These are phyloP conservation scores for Cephalopachus bancanus DNA, from an alignment of 2,797 vertebrate genomes.

Conservation along the genomic window DNA sequence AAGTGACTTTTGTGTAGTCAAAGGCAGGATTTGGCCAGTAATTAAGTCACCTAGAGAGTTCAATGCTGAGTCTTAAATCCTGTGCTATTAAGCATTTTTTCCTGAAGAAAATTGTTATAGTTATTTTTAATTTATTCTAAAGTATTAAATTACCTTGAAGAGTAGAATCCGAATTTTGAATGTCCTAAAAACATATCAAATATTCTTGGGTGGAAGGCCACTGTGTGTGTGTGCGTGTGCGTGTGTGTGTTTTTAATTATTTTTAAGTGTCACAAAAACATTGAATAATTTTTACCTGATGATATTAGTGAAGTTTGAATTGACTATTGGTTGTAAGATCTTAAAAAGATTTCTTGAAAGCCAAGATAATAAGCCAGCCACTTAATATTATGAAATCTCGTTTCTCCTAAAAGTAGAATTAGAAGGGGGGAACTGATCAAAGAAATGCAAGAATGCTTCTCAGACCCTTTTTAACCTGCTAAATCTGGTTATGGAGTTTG, in stretches of 20 bases:
- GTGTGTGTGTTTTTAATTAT: background rate
- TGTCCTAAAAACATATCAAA: background rate
- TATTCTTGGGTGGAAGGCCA: background rate
- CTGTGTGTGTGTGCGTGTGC: no score
- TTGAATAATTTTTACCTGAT: background rate
- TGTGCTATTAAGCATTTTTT: background rate
- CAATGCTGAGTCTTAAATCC: background rate
- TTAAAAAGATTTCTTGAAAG: conserved; percentile 32
- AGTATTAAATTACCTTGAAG: conserved; percentile 1
- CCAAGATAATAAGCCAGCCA: background rate
- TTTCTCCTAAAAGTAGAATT: conserved; percentile 1
- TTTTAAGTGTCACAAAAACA: background rate
- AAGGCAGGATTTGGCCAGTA: background rate
- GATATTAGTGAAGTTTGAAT: background rate
- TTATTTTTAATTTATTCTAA: conserved; percentile 29
- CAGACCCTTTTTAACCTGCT: background rate
- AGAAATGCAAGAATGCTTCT: background rate
- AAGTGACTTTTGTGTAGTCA: background rate
- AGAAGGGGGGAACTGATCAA: background rate
- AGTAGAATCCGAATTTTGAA: conserved; percentile 7
- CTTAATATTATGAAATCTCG: background rate
- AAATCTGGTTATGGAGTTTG: background rate
- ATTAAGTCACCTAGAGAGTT: background rate
- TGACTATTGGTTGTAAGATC: background rate
- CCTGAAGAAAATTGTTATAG: background rate